These are phyloP conservation scores for Tolypeutes matacus DNA, from an alignment of 2,797 vertebrate species.

Conservation along the genomic window DNA sequence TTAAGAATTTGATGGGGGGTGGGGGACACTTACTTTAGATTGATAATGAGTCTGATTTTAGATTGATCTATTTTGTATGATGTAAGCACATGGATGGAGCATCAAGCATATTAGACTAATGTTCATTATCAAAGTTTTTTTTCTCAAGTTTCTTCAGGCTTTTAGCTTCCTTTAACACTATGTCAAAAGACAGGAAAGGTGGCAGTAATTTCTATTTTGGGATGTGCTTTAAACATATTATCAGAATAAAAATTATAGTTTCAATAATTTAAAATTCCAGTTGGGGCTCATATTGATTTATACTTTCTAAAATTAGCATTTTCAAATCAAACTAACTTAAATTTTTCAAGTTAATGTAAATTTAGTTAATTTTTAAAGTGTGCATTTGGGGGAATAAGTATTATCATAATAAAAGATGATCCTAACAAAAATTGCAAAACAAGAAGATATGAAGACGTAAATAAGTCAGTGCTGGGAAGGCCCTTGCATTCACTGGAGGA, in stretches of 20 bases:
- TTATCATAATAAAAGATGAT: conserved; percentile 31
- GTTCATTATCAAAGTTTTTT: not conserved
- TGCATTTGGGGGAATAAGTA: conserved; percentile 10
- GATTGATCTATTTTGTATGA: conserved; percentile 19
- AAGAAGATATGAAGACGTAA: conserved; percentile 33
- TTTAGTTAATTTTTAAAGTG: conserved; percentile 49
- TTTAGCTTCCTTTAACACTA: conserved; percentile 19
- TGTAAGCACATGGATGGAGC: not conserved
- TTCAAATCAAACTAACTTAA: not conserved
- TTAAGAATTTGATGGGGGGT: conserved; percentile 16
- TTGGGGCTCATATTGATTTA: not conserved
- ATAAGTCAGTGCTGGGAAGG: not conserved
- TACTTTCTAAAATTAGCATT: conserved; percentile 22
- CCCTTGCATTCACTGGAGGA: not conserved
- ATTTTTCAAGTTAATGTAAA: conserved; percentile 8
- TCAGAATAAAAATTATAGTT: conserved; percentile 9
- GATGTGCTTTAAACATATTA: conserved; percentile 29
- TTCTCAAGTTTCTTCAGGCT: not conserved
- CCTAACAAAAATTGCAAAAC: not conserved
- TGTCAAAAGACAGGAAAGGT: conserved; percentile 8
- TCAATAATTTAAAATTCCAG: conserved; percentile 42
- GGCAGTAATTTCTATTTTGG: not conserved
- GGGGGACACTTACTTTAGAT: not conserved
- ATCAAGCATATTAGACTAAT: not conserved
- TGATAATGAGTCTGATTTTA: not conserved